Evolutionary conservation across 2,888 invertebrate genomes (phyloP).

Genomic region (Sinopyrophorus schimmeli): DNA sequence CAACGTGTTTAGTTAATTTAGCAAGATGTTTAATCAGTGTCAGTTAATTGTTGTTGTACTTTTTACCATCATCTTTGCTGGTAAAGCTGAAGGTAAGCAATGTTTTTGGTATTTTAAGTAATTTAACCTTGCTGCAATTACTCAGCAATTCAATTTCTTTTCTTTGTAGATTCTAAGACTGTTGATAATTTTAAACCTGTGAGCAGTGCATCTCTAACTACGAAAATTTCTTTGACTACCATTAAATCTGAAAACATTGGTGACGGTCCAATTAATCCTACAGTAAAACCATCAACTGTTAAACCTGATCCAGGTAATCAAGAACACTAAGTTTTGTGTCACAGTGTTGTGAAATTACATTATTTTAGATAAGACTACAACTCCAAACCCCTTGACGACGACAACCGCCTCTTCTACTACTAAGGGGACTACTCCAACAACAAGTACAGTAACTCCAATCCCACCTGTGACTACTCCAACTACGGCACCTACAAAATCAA

Average conservation of each 20-base stretch:
- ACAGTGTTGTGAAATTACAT: too few relatives aligned
- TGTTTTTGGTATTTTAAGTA: constrained; percentile 10
- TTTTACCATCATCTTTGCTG: too few relatives aligned
- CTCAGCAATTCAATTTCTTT: too few relatives aligned
- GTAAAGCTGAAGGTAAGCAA: constrained; percentile 15
- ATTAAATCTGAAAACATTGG: too few relatives aligned
- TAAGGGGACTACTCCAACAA: neutral
- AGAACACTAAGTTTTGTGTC: too few relatives aligned
- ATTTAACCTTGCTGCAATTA: constrained; percentile 16
- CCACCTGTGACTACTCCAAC: constrained; percentile 26
- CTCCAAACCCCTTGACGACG: neutral
- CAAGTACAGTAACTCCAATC: too few relatives aligned
- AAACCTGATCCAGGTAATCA: constrained; percentile 7
- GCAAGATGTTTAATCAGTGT: too few relatives aligned
- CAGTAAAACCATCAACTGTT: neutral
- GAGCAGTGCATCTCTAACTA: too few relatives aligned
- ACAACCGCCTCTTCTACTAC: neutral
- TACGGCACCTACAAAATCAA: constrained; percentile 15
- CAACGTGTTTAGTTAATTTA: too few relatives aligned
- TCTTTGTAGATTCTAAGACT: neutral
- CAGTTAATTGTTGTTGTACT: too few relatives aligned
- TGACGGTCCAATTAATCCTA: constrained; percentile 5
- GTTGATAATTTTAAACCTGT: neutral
- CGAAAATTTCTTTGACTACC: too few relatives aligned
- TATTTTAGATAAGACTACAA: too few relatives aligned